These are phyloP conservation scores for Hylomyscus alleni DNA, from an alignment of 2,797 vertebrate genomes.

Conservation along the genomic window DNA sequence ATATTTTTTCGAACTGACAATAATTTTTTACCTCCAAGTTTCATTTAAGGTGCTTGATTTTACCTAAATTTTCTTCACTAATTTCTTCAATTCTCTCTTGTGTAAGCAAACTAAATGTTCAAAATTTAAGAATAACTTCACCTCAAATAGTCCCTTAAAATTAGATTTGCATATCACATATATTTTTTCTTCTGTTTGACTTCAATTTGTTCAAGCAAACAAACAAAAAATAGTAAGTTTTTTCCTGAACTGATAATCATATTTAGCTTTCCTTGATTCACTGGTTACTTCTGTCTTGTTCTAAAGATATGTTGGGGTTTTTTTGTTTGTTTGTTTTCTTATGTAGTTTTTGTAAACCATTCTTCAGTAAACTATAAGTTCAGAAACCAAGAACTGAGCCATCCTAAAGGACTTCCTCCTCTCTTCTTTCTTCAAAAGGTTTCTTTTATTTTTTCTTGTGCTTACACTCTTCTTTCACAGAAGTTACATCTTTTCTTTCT, in stretches of 20 bases:
- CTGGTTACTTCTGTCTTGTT: background rate
- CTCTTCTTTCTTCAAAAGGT: slow-evolving; percentile 89
- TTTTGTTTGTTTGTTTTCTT: too few relatives aligned
- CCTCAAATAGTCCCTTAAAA: slow-evolving; percentile 88
- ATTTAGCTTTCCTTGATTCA: slow-evolving; percentile 28
- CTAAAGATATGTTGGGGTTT: background rate
- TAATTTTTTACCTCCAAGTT: background rate
- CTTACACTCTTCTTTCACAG: slow-evolving; percentile 84
- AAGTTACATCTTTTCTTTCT: slow-evolving; percentile 66
- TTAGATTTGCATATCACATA: background rate
- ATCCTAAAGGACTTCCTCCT: slow-evolving; percentile 95
- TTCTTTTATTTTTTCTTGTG: slow-evolving; percentile 90
- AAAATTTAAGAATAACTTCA: slow-evolving; percentile 91
- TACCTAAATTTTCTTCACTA: background rate
- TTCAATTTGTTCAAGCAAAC: slow-evolving; percentile 2
- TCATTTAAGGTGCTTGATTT: background rate
- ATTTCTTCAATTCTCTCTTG: background rate
- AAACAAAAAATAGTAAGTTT: background rate
- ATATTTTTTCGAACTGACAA: background rate
- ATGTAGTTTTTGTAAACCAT: slow-evolving; percentile 2
- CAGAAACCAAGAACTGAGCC: slow-evolving; percentile 93
- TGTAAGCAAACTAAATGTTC: slow-evolving; percentile 65
- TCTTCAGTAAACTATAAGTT: slow-evolving; percentile 65
- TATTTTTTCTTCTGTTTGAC: slow-evolving; percentile 43
- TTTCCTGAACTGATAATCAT: slow-evolving; percentile 24